Conservation (phyloP, 1,140 invertebrate species). For the Rhyacophila brunnea region DNA sequence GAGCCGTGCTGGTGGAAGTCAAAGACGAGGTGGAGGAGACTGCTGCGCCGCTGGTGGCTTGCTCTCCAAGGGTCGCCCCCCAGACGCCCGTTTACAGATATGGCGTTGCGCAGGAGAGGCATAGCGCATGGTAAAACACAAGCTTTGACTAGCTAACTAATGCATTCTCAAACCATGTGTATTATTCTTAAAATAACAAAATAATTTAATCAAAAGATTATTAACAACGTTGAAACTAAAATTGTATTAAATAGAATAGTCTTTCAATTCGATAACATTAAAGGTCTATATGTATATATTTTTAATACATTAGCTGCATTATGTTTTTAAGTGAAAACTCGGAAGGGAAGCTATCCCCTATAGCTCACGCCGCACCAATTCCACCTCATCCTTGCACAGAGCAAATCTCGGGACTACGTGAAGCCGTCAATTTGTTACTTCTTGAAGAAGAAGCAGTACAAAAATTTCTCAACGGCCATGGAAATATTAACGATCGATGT, state of each 20-base stretch:
- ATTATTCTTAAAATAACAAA: too few species aligned
- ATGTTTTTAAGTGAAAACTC: slow-evolving; percentile 32
- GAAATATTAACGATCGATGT: slow-evolving; percentile 24
- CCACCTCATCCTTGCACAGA: slow-evolving; percentile 25
- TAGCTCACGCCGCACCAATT: slow-evolving; percentile 21
- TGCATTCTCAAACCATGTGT: too few species aligned
- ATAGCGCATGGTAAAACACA: slow-evolving; percentile 40
- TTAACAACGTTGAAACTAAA: too few species aligned
- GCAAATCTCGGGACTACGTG: slow-evolving; percentile 4
- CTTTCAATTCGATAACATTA: too few species aligned
- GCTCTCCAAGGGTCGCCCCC: slow-evolving; percentile 58
- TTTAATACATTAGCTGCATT: too few species aligned
- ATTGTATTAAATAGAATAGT: too few species aligned
- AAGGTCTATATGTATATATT: too few species aligned
- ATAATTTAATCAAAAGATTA: too few species aligned
- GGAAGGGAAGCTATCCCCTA: slow-evolving; percentile 31
- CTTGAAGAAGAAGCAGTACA: slow-evolving; percentile 27
- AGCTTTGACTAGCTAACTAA: too few species aligned
- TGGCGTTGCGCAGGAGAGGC: slow-evolving; percentile 53
- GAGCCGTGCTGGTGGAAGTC: slow-evolving; percentile 67
- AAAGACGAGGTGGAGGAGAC: slow-evolving; percentile 69
- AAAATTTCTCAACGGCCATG: slow-evolving; percentile 18
- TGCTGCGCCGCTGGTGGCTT: slow-evolving; percentile 62
- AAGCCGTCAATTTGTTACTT: background rate
- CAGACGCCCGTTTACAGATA: slow-evolving; percentile 69